Conservation (phyloP, 2,888 invertebrate genomes). For the Spatulosminthurus flaviceps region DNA sequence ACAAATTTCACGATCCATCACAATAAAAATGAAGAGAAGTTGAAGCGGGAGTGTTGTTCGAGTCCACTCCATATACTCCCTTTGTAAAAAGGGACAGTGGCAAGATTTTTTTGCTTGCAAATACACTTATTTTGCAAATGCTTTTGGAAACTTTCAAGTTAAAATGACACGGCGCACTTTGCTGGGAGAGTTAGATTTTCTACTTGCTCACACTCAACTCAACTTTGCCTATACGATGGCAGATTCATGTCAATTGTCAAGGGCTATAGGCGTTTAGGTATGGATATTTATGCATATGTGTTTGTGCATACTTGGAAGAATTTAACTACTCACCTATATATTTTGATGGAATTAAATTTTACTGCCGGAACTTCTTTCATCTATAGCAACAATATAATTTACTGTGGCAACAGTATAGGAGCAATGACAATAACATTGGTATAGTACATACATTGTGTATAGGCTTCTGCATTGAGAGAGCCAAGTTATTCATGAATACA, state of each 20-base stretch:
- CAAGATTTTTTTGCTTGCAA: no score
- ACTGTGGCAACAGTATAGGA: no score
- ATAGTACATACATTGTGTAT: background rate
- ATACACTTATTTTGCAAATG: constrained; percentile 4
- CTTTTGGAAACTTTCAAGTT: background rate
- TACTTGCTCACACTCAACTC: background rate
- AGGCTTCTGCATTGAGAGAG: no score
- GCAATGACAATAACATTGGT: no score
- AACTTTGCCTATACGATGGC: no score
- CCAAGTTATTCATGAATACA: constrained; percentile 7
- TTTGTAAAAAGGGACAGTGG: no score
- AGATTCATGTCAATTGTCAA: no score
- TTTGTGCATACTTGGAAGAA: background rate
- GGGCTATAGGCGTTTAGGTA: no score
- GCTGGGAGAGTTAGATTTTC: background rate
- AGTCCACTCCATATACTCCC: background rate
- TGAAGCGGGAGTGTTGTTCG: background rate
- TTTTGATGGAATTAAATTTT: background rate
- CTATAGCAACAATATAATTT: background rate
- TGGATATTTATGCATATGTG: no score
- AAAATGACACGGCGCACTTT: constrained; percentile 1
- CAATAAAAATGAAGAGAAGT: background rate
- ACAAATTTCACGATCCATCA: constrained; percentile 1
- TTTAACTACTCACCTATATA: background rate
- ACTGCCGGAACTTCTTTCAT: background rate